These are phyloP conservation scores for Melanotaenia trifasciata DNA, from an alignment of 2,797 vertebrate genomes.

Conservation along the genomic window DNA sequence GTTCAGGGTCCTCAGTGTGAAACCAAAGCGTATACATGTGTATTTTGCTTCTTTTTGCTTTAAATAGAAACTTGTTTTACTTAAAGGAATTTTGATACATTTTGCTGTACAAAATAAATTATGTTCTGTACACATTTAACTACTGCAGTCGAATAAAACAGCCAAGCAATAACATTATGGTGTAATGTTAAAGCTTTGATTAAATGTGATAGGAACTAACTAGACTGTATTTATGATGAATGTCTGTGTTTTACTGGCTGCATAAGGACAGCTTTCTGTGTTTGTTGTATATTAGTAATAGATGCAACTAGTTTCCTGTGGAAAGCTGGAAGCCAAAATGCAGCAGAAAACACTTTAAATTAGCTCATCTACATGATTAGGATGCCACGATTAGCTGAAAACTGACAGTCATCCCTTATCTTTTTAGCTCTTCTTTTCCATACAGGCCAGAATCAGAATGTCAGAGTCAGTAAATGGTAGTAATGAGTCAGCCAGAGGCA, in stretches of 20 bases:
- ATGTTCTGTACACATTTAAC: background rate
- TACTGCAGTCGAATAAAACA: no score
- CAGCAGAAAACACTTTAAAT: background rate
- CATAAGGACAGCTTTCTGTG: background rate
- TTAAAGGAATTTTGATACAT: no score
- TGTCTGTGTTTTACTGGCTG: background rate
- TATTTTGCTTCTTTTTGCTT: no score
- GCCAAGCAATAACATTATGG: no score
- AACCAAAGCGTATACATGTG: no score
- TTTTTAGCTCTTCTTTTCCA: background rate
- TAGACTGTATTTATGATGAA: background rate
- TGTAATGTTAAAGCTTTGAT: background rate
- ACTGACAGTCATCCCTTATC: background rate
- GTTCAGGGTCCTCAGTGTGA: no score
- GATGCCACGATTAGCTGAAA: slow-evolving; percentile 1
- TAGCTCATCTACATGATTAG: slow-evolving; percentile 1
- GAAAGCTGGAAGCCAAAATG: slow-evolving; percentile 13
- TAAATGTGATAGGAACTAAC: background rate
- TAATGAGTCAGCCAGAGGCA: slow-evolving; percentile 19
- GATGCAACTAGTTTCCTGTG: slow-evolving; percentile 11
- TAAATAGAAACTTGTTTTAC: no score
- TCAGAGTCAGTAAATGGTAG: slow-evolving; percentile 16
- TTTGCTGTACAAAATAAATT: background rate
- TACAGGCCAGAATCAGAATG: background rate
- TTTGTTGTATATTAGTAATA: background rate